These are phyloP conservation scores for Otolemur garnettii DNA, from an alignment of 2,113 vertebrate genomes.

Conservation along the genomic window DNA sequence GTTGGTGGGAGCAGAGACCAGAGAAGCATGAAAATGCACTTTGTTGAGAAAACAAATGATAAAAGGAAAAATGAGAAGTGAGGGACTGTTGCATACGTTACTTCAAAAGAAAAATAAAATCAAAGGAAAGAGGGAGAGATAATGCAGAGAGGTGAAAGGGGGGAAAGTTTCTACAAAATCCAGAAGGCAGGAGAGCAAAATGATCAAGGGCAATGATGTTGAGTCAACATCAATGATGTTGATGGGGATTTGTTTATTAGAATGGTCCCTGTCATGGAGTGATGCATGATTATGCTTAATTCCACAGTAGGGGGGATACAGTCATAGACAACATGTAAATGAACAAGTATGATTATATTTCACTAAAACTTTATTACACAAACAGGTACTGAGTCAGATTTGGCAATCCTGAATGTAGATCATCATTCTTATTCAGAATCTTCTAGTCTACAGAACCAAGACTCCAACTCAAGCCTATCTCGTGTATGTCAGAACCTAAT, in stretches of 20 bases:
- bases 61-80: neutral
- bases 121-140: neutral
- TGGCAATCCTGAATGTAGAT: neutral
- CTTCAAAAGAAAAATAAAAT: neutral
- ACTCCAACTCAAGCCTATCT: neutral
- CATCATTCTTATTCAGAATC: neutral
- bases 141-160: neutral
- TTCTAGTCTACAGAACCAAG: neutral
- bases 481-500: no score
- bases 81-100: neutral
- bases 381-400: neutral
- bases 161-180: no score
- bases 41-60: neutral
- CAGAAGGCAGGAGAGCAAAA: neutral
- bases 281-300: neutral
- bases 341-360: neutral
- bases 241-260: neutral
- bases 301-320: neutral
- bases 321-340: constrained; percentile 5
- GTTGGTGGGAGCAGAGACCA: neutral
- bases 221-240: neutral
- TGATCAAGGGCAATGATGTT: neutral
- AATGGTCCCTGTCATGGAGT: neutral
- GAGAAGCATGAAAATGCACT: neutral
- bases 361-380: neutral